phyloP scores from a whole-genome alignment of 2,113 vertebrate genomes.

The Pimephales promelas region DNA sequence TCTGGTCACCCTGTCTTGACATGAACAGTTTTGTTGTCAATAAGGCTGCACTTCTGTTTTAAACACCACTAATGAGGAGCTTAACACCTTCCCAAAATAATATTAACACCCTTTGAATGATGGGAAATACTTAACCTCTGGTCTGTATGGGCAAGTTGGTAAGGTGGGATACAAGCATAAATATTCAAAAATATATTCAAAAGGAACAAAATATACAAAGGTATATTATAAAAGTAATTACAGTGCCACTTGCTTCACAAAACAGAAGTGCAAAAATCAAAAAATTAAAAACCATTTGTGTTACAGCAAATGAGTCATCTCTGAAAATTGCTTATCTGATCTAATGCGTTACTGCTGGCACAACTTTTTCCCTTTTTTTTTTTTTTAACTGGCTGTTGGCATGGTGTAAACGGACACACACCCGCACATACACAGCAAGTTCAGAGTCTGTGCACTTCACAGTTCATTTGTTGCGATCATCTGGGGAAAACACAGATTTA shows the following conservation, averaged over 20 bases:
- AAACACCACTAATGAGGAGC: neutral
- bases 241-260: neutral
- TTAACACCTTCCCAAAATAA: slow-evolving; percentile 6
- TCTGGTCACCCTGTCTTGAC: neutral
- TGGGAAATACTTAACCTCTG: neutral
- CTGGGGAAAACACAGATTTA: too few relatives aligned
- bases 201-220: neutral
- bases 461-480: too few relatives aligned
- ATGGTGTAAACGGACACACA: too few relatives aligned
- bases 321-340: too few relatives aligned
- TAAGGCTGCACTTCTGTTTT: neutral
- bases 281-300: too few relatives aligned
- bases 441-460: too few relatives aligned
- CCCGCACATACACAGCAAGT: too few relatives aligned
- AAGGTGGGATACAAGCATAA: neutral
- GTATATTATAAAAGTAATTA: neutral
- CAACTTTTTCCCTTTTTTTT: too few relatives aligned
- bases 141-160: neutral
- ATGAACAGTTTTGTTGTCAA: slow-evolving; percentile 4
- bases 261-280: neutral
- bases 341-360: too few relatives aligned
- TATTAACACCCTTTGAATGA: slow-evolving; percentile 1
- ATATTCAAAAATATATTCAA: neutral
- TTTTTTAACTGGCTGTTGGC: too few relatives aligned
- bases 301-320: too few relatives aligned